Evolutionary conservation across 2,113 vertebrate species (phyloP).

Genomic region (Oceanodroma tethys): DNA sequence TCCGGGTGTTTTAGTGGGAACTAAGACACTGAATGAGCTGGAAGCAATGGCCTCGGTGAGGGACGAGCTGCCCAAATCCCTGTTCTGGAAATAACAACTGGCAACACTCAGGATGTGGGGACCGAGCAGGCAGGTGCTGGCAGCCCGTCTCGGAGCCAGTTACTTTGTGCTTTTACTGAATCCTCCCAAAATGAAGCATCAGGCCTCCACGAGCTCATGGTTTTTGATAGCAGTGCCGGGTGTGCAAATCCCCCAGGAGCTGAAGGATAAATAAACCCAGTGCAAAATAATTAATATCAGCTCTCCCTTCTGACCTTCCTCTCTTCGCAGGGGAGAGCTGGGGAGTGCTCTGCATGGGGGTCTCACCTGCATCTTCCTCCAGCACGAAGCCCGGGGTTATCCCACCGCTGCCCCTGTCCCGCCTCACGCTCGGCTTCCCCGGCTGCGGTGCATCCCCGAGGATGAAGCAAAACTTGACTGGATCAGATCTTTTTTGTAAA

Average conservation of each 20-base stretch:
- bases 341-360: background rate
- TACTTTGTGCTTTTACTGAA: background rate
- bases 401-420: background rate
- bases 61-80: background rate
- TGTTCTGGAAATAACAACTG: background rate
- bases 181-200: background rate
- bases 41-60: background rate
- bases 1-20: background rate
- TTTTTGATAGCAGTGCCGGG: background rate
- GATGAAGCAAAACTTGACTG: background rate
- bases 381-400: fast-evolving
- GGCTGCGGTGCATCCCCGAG: fast-evolving
- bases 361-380: background rate
- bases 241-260: background rate
- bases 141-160: background rate
- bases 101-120: background rate
- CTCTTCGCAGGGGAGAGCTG: background rate
- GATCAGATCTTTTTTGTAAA: background rate
- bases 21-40: background rate
- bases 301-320: background rate
- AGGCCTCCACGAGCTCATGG: fast-evolving
- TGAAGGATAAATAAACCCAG: background rate
- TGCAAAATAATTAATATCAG: background rate
- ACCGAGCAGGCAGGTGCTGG: background rate
- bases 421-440: background rate